Evolutionary conservation across 2,113 vertebrate species (phyloP), one percentile per base, ranked within the genome.

Genomic region (Tragelaphus strepsiceros): DNA sequence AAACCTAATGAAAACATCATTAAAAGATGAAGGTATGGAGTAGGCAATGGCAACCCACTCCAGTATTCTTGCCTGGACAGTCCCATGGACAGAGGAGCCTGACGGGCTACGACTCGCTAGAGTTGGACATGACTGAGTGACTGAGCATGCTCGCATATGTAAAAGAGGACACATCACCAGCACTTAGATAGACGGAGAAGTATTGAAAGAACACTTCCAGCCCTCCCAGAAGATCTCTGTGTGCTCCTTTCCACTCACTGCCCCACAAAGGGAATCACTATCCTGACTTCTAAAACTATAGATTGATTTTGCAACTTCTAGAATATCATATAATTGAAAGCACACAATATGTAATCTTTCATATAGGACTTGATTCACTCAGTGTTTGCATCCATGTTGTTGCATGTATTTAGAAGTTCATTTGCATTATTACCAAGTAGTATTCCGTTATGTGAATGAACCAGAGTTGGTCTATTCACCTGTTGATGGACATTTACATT

Each of bases 1-100:
- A 74, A 91, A 46, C 22, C n/a, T 53, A 83, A 83, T 43, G 39
- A 88, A 87, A 96, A 90, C 24, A 74, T 43, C 19, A 81, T 51
- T 78, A 74, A 46, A 85, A 95, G 51, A 51, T 84, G 56, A 88
- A 59, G 32, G n/a, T 54, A 53, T 61, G 59, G 59, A 61, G 59
- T 26, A 61, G 59, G 26, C 24, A 61, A 61, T 28, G 26, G 59
- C 59, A 28, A 61, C 59, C 59, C 59, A 30, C 59, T 61, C 26
- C 59, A 61, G 59, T 30, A 61, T 28, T 61, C 59, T 61, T 61
- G 26, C 26, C 59, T 61, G 59, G 59, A 61, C 10, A 61, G 13
- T 30, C 26, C 59, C 26, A 14, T 61, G 26, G 59, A 61, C 26
- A 30, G 59, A 61, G 59, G 59, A 61, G 59, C 59, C 12, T 61